Conservation (phyloP, 35 echinoderm and acorn worm species). For the Lytechinus variegatus region DNA sequence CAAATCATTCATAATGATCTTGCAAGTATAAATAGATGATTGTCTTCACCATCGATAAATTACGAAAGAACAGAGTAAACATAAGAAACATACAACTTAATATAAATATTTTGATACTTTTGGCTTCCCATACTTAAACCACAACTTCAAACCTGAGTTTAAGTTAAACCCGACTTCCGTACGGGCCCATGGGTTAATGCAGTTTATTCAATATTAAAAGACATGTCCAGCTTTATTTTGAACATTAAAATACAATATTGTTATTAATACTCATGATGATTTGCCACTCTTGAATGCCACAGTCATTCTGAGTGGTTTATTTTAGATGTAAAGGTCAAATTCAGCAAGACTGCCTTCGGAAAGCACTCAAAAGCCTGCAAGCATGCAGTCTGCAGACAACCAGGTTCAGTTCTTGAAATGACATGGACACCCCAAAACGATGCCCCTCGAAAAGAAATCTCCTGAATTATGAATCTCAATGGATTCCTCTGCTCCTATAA, state of each 20-base stretch:
- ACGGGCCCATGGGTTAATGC: too few species aligned
- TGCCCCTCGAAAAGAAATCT: background rate
- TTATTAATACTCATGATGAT: background rate
- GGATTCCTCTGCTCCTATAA: background rate
- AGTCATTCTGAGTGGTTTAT: background rate
- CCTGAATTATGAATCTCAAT: background rate
- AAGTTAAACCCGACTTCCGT: too few species aligned
- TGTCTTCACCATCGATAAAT: too few species aligned
- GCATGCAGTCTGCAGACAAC: background rate
- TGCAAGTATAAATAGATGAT: too few species aligned
- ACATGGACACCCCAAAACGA: constrained; percentile 5
- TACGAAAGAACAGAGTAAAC: too few species aligned
- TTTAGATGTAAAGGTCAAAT: background rate
- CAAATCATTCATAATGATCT: too few species aligned
- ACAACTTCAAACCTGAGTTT: too few species aligned
- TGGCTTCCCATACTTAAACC: too few species aligned
- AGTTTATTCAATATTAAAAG: too few species aligned
- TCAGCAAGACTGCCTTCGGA: background rate
- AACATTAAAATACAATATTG: background rate
- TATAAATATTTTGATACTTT: too few species aligned
- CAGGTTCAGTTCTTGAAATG: background rate
- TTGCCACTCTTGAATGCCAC: background rate
- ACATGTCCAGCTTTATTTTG: background rate
- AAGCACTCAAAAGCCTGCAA: background rate
- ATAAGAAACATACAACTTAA: too few species aligned